A percentile compares a stretch with the other conserved stretches of the same genome.
phyloP scores from a whole-genome alignment of 2,888 invertebrate genomes.

The Apodemia mormo region DNA sequence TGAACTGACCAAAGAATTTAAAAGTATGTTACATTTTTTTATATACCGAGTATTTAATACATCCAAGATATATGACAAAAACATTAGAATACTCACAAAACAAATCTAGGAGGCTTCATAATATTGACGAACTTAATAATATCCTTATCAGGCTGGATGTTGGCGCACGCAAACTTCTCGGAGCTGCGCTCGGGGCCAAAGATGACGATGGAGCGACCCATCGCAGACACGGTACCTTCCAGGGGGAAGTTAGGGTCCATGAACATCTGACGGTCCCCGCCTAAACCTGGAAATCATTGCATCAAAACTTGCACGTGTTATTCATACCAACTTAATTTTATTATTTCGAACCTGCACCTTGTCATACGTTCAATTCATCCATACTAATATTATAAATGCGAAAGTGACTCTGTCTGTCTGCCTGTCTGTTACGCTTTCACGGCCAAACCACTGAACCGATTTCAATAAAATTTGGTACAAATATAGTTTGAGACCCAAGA shows the following conservation, averaged over 20 bases:
- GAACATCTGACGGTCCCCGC: constrained; percentile 88
- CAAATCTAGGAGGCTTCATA: constrained; percentile 92
- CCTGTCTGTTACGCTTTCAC: too few relatives aligned
- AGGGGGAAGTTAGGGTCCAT: constrained; percentile 94
- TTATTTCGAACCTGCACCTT: too few relatives aligned
- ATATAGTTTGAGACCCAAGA: too few relatives aligned
- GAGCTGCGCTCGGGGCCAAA: constrained; percentile 87
- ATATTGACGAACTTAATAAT: constrained; percentile 94
- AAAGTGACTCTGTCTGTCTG: too few relatives aligned
- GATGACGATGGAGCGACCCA: constrained; percentile 93
- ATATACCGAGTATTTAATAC: too few relatives aligned
- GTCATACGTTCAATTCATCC: too few relatives aligned
- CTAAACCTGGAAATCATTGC: constrained; percentile 81
- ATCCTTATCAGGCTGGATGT: constrained; percentile 94
- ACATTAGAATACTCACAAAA: constrained; percentile 84
- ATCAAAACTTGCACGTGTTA: not conserved
- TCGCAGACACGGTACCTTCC: constrained; percentile 87
- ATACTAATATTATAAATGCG: too few relatives aligned
- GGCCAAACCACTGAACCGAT: too few relatives aligned
- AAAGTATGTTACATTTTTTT: too few relatives aligned
- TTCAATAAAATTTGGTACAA: too few relatives aligned
- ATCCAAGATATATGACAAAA: not conserved
- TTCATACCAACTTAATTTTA: too few relatives aligned
- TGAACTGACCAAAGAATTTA: too few relatives aligned
- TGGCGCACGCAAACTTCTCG: constrained; percentile 93